Conservation (phyloP, 2,113 vertebrate species). For the Meriones unguiculatus region DNA sequence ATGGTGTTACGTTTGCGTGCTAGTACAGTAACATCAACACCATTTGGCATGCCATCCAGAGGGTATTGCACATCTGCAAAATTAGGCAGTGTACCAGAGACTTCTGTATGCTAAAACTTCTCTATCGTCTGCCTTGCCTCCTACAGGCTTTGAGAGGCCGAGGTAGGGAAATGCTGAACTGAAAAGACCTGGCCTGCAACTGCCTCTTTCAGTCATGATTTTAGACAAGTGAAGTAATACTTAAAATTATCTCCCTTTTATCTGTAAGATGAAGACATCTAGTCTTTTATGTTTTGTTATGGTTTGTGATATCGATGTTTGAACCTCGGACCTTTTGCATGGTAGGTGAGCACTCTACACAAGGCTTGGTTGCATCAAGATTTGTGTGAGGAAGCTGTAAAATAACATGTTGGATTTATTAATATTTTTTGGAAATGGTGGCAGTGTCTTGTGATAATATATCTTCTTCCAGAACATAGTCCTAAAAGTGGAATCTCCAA, state of each 20-base stretch:
- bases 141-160: background rate
- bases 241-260: background rate
- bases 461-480: background rate
- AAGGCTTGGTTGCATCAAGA: background rate
- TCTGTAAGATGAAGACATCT: background rate
- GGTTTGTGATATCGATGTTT: no score
- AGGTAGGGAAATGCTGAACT: background rate
- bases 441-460: background rate
- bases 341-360: background rate
- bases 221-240: background rate
- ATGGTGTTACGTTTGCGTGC: background rate
- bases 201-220: background rate
- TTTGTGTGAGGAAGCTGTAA: background rate
- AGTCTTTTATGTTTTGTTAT: background rate
- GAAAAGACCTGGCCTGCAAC: background rate
- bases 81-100: background rate
- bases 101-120: background rate
- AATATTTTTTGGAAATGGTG: background rate
- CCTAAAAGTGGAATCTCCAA: background rate
- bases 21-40: accelerated
- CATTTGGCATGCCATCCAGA: background rate
- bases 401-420: background rate
- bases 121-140: background rate
- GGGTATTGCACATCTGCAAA: background rate
- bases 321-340: background rate